Conservation (phyloP, 2,797 vertebrate genomes). For the Chrysolophus pictus region DNA sequence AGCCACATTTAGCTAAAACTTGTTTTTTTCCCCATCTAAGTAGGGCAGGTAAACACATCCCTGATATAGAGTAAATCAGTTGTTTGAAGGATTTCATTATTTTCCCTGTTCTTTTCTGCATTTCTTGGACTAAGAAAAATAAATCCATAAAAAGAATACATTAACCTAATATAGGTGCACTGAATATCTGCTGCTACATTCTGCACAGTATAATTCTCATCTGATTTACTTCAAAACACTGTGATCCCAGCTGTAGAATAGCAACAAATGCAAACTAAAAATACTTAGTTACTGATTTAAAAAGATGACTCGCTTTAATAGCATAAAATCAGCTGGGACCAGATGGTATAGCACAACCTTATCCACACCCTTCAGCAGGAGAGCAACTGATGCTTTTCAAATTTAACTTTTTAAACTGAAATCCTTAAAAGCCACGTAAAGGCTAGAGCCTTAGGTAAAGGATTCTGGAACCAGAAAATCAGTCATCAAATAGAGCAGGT, state of each 20-base stretch:
- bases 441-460: not conserved
- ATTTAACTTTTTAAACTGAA: not conserved
- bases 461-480: not conserved
- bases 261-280: conserved; percentile 60
- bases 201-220: conserved; percentile 47
- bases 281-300: conserved; percentile 54
- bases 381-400: not conserved
- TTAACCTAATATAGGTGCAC: conserved; percentile 71
- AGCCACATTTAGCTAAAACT: conserved; percentile 74
- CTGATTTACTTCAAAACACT: conserved; percentile 71
- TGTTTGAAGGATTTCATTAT: conserved; percentile 67
- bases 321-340: conserved; percentile 16
- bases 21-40: conserved; percentile 69
- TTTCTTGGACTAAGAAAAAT: conserved; percentile 61
- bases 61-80: conserved; percentile 75
- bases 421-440: not conserved
- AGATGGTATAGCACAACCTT: conserved; percentile 6
- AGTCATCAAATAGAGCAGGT: not conserved
- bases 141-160: conserved; percentile 73
- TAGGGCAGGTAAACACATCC: conserved; percentile 73
- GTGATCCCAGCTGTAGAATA: conserved; percentile 66
- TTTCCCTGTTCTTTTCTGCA: conserved; percentile 49
- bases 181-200: conserved; percentile 61
- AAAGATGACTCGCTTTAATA: conserved; percentile 31
- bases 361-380: not conserved